A percentile compares a stretch with the other conserved stretches of the same genome.
Conservation (phyloP, 1,140 invertebrate genomes). For the Aphelinus atriplicis region DNA sequence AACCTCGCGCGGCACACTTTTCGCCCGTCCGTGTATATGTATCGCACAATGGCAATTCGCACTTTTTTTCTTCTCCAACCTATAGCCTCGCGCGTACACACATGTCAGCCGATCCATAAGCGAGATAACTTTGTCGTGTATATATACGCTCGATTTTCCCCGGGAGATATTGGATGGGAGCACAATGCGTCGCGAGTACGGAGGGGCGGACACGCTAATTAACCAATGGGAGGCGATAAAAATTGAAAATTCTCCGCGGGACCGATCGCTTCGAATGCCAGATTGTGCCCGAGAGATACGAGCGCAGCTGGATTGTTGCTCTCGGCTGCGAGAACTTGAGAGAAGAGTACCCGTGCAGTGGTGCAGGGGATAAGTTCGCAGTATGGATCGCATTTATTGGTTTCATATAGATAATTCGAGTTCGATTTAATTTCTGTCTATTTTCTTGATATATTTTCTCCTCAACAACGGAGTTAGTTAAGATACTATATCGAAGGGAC, state of each 20-base stretch:
- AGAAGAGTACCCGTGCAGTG: no score
- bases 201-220: background rate
- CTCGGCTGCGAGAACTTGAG: no score
- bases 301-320: no score
- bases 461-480: no score
- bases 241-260: background rate
- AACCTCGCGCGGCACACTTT: background rate
- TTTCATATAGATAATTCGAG: no score
- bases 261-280: no score
- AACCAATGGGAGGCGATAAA: background rate
- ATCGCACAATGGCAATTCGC: conserved; percentile 10
- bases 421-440: no score
- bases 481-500: no score
- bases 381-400: no score
- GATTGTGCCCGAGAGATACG: no score
- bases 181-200: background rate
- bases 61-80: background rate
- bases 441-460: no score
- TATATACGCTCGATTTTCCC: conserved; percentile 1
- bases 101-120: background rate
- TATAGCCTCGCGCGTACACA: background rate
- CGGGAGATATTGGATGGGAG: background rate
- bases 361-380: no score
- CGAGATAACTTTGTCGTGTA: conserved; percentile 5
- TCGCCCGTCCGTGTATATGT: background rate